Evolutionary conservation across 1,140 invertebrate genomes (phyloP), one percentile per base, ranked within the genome.

Genomic region (Drosophila miranda): DNA sequence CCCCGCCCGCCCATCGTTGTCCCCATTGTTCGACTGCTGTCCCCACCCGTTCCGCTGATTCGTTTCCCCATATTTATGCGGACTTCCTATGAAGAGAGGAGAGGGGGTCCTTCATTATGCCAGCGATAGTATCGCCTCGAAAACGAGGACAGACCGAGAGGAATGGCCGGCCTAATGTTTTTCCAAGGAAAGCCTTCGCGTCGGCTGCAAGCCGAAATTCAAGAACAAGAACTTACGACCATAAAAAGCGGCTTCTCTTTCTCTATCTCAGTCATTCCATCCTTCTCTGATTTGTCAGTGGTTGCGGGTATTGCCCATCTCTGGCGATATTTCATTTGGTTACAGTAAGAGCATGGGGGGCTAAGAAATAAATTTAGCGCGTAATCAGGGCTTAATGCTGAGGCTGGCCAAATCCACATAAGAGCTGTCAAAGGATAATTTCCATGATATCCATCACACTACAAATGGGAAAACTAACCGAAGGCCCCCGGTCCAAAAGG

Each of bases 381-480:
- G 72, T 89, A 87, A 89, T 89, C 78, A 77, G 87, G 87, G 70
- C 79, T 87, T 87, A 89, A 87, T 82, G 81, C 73, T 67, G 55
- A 52, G 50, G 55, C 72, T 54, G 62, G 67, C 62, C 43, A 87
- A 87, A 77, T 86, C 81, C 76, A 87, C 76, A 89, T 81, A 87
- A 78, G 78, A 88, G 88, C 82, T 89, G 87, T 89, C 87, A 89
- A 89, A 81, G 82, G 86, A 89, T 89, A 89, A 89, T 89, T 89
- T 89, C 76, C 87, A 68, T 80, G 78, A 76, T 83, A 89, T 89
- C 79, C 87, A 89, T 89, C 87, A 89, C 79, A 68, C 43, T 53
- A 60, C 58, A 67, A 87, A 88, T 88, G 75, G 60, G 48, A 38
- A 75, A 75, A 74, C 53, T 58, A 63, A 51, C 28, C 42, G 34